Evolutionary conservation across 2,888 invertebrate species (phyloP).

Genomic region (Lepeophtheirus nordmannii): DNA sequence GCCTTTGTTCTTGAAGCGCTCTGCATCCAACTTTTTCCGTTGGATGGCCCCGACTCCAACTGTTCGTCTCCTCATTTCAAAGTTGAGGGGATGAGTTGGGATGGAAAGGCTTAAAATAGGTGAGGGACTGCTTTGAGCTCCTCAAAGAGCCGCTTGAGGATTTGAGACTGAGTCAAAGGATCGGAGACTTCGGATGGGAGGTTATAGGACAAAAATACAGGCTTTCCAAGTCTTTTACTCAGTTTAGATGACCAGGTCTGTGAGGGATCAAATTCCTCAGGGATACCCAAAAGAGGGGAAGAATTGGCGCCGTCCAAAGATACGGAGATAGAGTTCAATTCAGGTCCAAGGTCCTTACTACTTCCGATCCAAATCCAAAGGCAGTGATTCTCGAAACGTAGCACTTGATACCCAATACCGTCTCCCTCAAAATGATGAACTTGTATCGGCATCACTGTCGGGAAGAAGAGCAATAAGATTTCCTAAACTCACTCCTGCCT

Average conservation of each 20-base stretch:
- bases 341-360: not conserved
- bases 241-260: not conserved
- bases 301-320: not conserved
- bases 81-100: not conserved
- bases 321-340: constrained; percentile 4
- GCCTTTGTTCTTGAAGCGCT: constrained; percentile 39
- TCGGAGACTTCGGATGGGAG: not conserved
- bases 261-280: not conserved
- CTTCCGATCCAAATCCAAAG: constrained; percentile 11
- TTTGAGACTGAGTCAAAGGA: too few relatives aligned
- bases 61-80: constrained; percentile 51
- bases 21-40: constrained; percentile 67
- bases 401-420: constrained; percentile 5
- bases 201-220: not conserved
- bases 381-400: not conserved
- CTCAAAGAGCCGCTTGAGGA: not conserved
- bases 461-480: not conserved
- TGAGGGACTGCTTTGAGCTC: not conserved
- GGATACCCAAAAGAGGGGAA: not conserved
- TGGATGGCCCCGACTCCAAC: constrained; percentile 77
- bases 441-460: not conserved
- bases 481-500: too few relatives aligned
- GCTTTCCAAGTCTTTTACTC: constrained; percentile 3
- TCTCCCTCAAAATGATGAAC: constrained; percentile 6
- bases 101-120: not conserved